Evolutionary conservation across 2,113 vertebrate species (phyloP), one percentile per base, ranked within the genome.

Genomic region (Macrotis lagotis): DNA sequence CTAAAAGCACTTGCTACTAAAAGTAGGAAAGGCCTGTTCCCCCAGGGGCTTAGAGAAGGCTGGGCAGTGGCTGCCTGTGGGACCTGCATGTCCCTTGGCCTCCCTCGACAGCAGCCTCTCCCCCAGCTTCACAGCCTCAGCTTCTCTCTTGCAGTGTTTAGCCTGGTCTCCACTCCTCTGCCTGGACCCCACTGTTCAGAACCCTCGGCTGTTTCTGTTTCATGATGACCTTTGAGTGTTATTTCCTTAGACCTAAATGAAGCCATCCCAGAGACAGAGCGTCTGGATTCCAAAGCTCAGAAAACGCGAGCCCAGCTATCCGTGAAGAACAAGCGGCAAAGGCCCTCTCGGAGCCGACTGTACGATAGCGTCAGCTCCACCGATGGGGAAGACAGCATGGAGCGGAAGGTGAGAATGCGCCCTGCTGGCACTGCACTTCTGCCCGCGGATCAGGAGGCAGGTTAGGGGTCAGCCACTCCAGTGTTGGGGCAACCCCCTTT

Each of bases 321-420:
- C 0, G 98, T 99, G 93, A 99, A 98, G 97, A 98, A 98, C 95
- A 98, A 98, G 94, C 98, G 98, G 91, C 99, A 99, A 96, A 98
- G 98, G 50, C 97, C 98, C 1, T 98, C 97, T 3, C 97, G 98
- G 96, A 98, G 98, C 25, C 97, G 98, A 89, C 97, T 98, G 3
- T 98, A 98, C 48, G 99, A 99, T 51, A 99, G 99, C 94, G 97
- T 99, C 98, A 99, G 99, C 92, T 99, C 99, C 2, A 98, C 99
- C 24, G 99, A 99, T 52, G 98, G 98, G 96, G 99, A 99, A 98
- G 99, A 97, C 99, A 99, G 97, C 98, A 98, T 98, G 14, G 98
- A 99, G 94, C 96, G 98, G 94, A 99, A 98, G 99, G 99, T 99
- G 98, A 98, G 98, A 92, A 92, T 19, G 91, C 50, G n/a, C 37